Conservation (phyloP, 2,113 vertebrate genomes). For the Odontophorus gujanensis region DNA sequence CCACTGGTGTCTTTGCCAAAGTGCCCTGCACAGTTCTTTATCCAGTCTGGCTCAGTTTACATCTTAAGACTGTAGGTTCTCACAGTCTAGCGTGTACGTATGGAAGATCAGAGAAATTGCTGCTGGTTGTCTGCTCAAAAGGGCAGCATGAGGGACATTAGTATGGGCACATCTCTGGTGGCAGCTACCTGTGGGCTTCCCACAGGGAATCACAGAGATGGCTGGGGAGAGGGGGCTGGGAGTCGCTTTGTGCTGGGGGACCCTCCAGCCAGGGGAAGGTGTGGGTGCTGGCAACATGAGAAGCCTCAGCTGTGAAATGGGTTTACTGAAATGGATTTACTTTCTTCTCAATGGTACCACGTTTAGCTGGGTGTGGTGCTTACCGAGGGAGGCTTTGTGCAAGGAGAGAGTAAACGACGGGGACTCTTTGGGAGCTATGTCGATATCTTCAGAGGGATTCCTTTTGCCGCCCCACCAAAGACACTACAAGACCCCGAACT, state of each 20-base stretch:
- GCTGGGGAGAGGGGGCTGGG: neutral
- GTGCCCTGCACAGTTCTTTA: neutral
- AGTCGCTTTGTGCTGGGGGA: neutral
- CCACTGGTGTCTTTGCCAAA: neutral
- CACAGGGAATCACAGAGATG: neutral
- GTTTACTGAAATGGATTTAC: neutral
- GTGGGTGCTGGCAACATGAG: neutral
- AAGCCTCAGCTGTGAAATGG: neutral
- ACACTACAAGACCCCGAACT: slow-evolving; percentile 84
- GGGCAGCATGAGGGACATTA: neutral
- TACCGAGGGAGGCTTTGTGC: slow-evolving; percentile 91
- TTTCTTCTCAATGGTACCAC: neutral
- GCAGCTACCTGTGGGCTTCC: neutral
- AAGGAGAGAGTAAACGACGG: slow-evolving; percentile 82
- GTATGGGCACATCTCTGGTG: accelerated
- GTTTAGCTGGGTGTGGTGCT: slow-evolving; percentile 86
- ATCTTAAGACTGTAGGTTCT: neutral
- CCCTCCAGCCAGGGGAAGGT: neutral
- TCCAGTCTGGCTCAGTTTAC: neutral
- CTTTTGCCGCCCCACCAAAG: slow-evolving; percentile 86
- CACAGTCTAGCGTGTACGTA: neutral
- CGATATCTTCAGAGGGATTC: slow-evolving; percentile 93
- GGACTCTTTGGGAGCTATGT: slow-evolving; percentile 76
- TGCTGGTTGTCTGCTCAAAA: neutral
- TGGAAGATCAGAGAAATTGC: neutral